Percentiles rank a stretch among this genome's conserved stretches.
phyloP scores from a whole-genome alignment of 2,113 vertebrate genomes.

The Istiophorus platypterus region DNA sequence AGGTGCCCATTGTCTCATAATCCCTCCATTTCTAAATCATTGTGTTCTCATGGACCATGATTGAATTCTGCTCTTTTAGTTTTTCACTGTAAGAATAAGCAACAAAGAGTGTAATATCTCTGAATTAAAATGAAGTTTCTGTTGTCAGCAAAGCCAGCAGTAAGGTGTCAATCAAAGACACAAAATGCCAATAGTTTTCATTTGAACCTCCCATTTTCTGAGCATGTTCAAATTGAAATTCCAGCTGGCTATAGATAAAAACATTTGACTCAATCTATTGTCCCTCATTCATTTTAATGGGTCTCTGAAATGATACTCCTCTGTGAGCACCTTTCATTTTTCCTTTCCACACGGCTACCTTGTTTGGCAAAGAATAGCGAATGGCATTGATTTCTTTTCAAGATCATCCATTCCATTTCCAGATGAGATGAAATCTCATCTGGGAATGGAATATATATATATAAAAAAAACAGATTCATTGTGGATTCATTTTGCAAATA shows the following conservation, averaged over 20 bases:
- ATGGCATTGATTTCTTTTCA: constrained; percentile 32
- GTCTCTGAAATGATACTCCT: constrained; percentile 62
- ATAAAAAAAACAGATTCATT: constrained; percentile 17
- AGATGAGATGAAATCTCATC: too few relatives aligned
- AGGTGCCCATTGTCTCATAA: neutral
- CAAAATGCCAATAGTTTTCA: constrained; percentile 60
- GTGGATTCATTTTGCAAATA: constrained; percentile 37
- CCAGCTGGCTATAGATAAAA: constrained; percentile 71
- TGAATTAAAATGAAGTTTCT: constrained; percentile 56
- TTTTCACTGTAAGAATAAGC: constrained; percentile 53
- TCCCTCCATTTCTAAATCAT: neutral
- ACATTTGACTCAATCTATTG: constrained; percentile 67
- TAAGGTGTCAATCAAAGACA: constrained; percentile 52
- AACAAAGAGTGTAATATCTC: constrained; percentile 47
- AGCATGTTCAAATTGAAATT: constrained; percentile 69
- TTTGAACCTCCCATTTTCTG: constrained; percentile 54
- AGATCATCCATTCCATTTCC: constrained; percentile 40
- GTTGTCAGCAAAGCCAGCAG: constrained; percentile 49
- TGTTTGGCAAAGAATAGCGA: constrained; percentile 32
- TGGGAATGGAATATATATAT: constrained; percentile 29
- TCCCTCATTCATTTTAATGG: constrained; percentile 81
- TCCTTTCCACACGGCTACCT: constrained; percentile 23
- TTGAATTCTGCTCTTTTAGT: constrained; percentile 57
- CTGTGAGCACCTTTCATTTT: constrained; percentile 64
- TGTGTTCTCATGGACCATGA: constrained; percentile 41